Base-by-base conservation (phyloP, 2,113 vertebrate genomes). In the Myiozetetes cayanensis region DNA sequence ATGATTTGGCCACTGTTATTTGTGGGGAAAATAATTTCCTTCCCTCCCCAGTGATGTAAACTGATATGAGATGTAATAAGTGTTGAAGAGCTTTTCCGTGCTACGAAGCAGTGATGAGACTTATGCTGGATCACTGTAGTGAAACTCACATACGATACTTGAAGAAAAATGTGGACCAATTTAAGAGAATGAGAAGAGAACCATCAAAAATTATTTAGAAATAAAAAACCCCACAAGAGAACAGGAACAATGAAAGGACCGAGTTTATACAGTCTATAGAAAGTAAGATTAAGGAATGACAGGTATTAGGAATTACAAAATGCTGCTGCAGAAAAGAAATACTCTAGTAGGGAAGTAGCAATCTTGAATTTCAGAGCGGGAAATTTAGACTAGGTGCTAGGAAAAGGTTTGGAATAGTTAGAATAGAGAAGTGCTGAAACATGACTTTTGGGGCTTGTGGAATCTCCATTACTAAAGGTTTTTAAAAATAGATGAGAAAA, bases 401-500 rank as follows among this genome's bases (percentile, higher is more conserved):
- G 70, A 72, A 82, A 68, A 58, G 10, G 11, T 52, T 72, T 79
- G 79, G 27, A 75, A 37, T 35, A 70, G 18, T 24, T 65, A 63
- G 41, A 90, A 80, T 50, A 81, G 72, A 47, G 76, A 66, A 85
- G 27, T 81, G 82, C 13, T 85, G 59, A 89, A 93, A 89, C 27
- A 37, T 87, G 2, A 85, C 56, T 78, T 74, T 11, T 0, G 5
- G 25, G 35, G 21, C 27, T 81, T 89, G 56, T 33, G 39, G 50
- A 94, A 79, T 89, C 70, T 85, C 67, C 24, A 31, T 85, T 89
- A 91, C 49, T 85, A 61, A 91, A 82, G 39, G 12, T 76, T 94
- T 94, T 93, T 87, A 68, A 96, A 93, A 91, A 78, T 39, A 93
- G 62, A 85, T 85, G 56, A 85, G 78, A 79, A 67, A 72, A 81